Conservation (phyloP, 2,888 invertebrate genomes). For the Branchellion lobata region DNA sequence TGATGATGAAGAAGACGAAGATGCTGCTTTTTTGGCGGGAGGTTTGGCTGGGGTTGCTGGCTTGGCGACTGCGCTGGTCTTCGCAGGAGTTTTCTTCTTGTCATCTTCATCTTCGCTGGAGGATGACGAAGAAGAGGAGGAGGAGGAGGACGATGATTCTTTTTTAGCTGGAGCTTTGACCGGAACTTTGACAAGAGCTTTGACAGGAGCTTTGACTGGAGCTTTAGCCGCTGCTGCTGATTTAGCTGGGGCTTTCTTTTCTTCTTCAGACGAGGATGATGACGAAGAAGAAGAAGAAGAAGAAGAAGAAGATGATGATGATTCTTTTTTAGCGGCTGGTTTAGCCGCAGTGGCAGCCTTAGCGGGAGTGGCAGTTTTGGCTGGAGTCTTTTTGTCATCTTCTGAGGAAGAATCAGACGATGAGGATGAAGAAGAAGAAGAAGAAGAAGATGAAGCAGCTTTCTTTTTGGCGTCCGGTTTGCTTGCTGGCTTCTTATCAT, state of each 20-base stretch:
- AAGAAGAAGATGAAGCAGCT: neutral
- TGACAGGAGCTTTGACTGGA: neutral
- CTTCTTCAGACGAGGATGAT: slow-evolving; percentile 25
- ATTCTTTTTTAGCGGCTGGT: slow-evolving; percentile 1
- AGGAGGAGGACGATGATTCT: neutral
- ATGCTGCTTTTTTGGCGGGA: neutral
- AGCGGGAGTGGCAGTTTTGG: neutral
- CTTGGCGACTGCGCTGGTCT: neutral
- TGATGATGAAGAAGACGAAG: slow-evolving; percentile 33
- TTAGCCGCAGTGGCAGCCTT: neutral
- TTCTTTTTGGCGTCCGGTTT: neutral
- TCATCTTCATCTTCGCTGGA: slow-evolving; percentile 16
- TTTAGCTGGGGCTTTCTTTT: slow-evolving; percentile 19
- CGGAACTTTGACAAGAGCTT: neutral
- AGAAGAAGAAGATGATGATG: slow-evolving; percentile 13
- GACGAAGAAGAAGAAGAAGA: slow-evolving; percentile 15
- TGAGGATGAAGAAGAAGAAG: neutral
- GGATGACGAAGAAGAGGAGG: slow-evolving; percentile 28
- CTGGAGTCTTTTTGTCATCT: slow-evolving; percentile 21
- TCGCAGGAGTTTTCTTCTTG: neutral
- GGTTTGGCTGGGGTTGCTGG: neutral
- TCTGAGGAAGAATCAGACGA: slow-evolving; percentile 24
- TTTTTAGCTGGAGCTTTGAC: neutral
- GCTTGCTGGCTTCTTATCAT: neutral
- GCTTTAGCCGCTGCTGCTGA: neutral